Evolutionary conservation across 2,113 vertebrate species (phyloP), one percentile per base, ranked within the genome.

Genomic region (Hippocampus comes): DNA sequence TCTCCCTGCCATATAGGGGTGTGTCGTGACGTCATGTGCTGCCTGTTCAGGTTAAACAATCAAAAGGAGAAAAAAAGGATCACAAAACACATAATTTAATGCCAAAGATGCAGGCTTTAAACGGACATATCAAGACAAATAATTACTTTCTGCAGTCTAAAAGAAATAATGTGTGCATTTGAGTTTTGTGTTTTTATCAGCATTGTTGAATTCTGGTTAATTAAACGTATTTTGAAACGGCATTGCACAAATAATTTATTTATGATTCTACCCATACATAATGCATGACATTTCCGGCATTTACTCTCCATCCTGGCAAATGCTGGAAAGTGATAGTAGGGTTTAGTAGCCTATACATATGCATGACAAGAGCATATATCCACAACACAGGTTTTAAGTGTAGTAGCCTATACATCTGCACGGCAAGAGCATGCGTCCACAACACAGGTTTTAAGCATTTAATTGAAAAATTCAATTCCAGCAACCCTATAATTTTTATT

Each of bases 21-120:
- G 92, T 93, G 92, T 92, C 91, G 68, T 93, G 91, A 93, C 92
- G 91, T 92, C 83, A 76, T 9, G 20, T 23, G 18, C 78, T 43
- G 72, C 68, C 82, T 49, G 66, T 69, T 68, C 68, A 63, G 81
- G 67, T 85, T 86, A 84, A 90, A 88, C 82, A 79, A 68, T 87
- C 77, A 38, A 38, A 38, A 38, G 68, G 7, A 57, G 65, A 15
- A 9, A 68, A 41, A 71, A 63, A 20, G 1, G 14, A n/a, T 11
- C 0, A 12, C 1, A 1, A 42, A 0, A 21, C 0, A 3, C 42
- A 64, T 38, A 27, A 30, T 21, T 1, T 3, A 9, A 3, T 17
- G 14, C 17, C 11, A 53, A 15, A 27, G 12, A 51, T 21, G 1
- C 14, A 60, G 10, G 30, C 55, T 10, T 48, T 66, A 48, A 15